Conservation (phyloP, 2,797 vertebrate species). For the Ambastaia sidthimunki region DNA sequence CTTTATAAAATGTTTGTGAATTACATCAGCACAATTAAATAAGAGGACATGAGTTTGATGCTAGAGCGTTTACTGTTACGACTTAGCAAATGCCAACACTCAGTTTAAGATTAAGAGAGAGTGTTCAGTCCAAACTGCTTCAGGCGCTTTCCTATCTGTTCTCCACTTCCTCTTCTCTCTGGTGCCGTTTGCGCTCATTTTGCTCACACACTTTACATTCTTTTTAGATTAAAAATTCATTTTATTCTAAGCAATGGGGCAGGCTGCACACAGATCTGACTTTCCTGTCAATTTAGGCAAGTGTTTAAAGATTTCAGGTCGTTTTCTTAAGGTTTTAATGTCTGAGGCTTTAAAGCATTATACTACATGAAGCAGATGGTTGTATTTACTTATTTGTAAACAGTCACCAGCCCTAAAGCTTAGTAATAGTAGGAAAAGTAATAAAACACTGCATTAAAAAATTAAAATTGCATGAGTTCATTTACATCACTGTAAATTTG, state of each 20-base stretch:
- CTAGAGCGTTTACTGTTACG: conserved; percentile 30
- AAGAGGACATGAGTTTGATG: conserved; percentile 24
- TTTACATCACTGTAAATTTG: not conserved
- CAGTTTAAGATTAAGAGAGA: conserved; percentile 42
- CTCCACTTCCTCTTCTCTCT: conserved; percentile 18
- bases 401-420: not conserved
- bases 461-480: not conserved
- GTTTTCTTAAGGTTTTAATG: not conserved
- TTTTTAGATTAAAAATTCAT: conserved; percentile 53
- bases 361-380: not conserved
- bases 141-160: conserved; percentile 34
- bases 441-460: not conserved
- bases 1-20: conserved; percentile 44
- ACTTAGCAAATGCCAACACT: conserved; percentile 43
- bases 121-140: conserved; percentile 37
- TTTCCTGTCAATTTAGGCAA: not conserved
- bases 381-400: not conserved
- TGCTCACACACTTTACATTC: conserved; percentile 36
- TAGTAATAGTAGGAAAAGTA: not conserved
- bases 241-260: conserved; percentile 8
- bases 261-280: conserved; percentile 4
- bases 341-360: not conserved
- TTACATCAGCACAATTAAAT: conserved; percentile 46
- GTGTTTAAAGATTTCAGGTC: conserved; percentile 5
- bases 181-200: conserved; percentile 10